A percentile compares a stretch with the other conserved stretches of the same genome.
These are phyloP conservation scores for Pachydiplax longipennis DNA, from an alignment of 2,888 invertebrate species.

Conservation along the genomic window DNA sequence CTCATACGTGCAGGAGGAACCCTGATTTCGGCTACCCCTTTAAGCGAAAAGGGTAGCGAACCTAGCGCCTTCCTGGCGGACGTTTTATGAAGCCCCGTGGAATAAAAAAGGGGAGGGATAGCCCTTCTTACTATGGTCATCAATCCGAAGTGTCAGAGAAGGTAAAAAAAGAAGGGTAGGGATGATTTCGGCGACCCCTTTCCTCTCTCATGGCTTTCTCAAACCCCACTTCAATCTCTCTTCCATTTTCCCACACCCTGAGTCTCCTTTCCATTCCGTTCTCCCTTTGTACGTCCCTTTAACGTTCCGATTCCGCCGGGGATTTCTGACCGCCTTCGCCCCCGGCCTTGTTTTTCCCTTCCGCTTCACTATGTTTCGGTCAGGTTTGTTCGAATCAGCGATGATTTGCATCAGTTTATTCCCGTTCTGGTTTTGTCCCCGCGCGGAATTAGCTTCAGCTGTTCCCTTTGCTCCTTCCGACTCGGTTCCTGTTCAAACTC, in stretches of 20 bases:
- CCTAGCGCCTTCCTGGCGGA: neutral
- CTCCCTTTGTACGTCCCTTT: neutral
- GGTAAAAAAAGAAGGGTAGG: neutral
- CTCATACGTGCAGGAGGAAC: neutral
- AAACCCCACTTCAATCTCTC: neutral
- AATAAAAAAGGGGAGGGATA: neutral
- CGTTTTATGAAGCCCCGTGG: neutral
- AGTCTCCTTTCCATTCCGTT: neutral
- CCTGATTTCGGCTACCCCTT: neutral
- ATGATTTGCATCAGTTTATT: no score
- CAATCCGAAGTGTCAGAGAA: conserved; percentile 10
- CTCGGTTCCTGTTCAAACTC: no score
- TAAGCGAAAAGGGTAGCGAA: neutral
- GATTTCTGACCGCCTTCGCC: no score
- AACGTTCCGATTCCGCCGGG: no score
- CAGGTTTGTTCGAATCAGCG: no score
- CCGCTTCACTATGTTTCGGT: no score
- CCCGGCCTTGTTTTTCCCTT: no score
- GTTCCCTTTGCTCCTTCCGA: no score
- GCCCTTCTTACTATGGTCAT: neutral
- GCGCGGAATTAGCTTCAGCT: no score
- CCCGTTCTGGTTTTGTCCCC: no score
- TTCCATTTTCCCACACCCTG: neutral
- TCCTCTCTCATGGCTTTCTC: neutral
- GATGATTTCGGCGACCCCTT: neutral